Evolutionary conservation across 1,140 invertebrate genomes (phyloP), one percentile per base, ranked within the genome.

Genomic region (Anagrus nilaparvatae): DNA sequence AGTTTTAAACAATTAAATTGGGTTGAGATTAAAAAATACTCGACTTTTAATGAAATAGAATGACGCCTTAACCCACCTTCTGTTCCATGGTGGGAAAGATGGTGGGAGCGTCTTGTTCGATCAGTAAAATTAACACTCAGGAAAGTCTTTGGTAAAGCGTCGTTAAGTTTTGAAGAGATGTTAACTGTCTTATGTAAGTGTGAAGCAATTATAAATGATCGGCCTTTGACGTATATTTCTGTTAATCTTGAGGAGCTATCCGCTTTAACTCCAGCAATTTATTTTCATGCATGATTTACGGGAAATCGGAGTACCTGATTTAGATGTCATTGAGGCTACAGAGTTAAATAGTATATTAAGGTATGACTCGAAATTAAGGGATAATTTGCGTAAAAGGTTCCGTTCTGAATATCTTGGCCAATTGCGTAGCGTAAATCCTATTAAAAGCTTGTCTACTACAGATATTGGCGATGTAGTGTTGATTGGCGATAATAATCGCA

Each of bases 41-140:
- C 34, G 31, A 20, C 34, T 0, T 46, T 19, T 8, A 17, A 49
- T 30, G 18, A 39, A 30, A 65, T 65, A 19, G 6, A 47, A 10
- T 63, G 56, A 53, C 44, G 48, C 17, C 60, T 66, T 44, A 60
- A 58, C 44, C 58, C 58, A 9, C 55, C 62, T 5, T 35, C 47
- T 14, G 53, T 59, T 4, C 32, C 67, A 14, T 36, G 34, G 34
- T 36, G 34, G 34, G 34, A 20, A 3, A 20, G 34, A 23, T 21
- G 34, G 34, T 36, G 34, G 34, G 34, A 36, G 34, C 6, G 34
- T 7, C 7, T 36, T n/a, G 19, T 36, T 5, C 4, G 33, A 13
- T 17, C 19, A 5, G 14, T 52, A 3, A 52, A 45, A 32, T 16
- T 40, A 19, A 19, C 43, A 14, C 25, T 43, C 13, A 18, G 29